Evolutionary conservation across 2,113 vertebrate genomes (phyloP), one percentile per base, ranked within the genome.

Genomic region (Colaptes auratus): DNA sequence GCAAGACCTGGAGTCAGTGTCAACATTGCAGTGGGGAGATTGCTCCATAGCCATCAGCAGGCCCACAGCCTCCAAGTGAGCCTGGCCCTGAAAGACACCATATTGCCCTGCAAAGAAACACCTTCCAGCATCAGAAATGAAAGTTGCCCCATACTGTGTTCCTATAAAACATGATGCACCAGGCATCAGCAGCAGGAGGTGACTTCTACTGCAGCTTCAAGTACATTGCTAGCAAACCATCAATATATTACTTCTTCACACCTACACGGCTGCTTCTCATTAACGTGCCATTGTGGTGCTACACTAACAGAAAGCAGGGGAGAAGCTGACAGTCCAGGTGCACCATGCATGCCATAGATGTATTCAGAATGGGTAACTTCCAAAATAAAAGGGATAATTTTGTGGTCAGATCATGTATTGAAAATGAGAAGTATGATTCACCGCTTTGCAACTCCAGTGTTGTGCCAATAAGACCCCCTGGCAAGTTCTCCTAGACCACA

Each of bases 131-230:
- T 8, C 8, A 7, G 36, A 55, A 86, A 50, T 35, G 58, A 70
- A 33, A 36, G 18, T 31, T 9, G 9, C 36, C 21, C 33, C 19
- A 27, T 31, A 31, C 17, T 31, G 10, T 16, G 27, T 24, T 56
- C n/a, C 55, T 31, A 24, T 46, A 81, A 66, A 93, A 59, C 0
- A 0, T 10, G 52, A 61, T 0, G 0, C 15, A 14, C 11, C 5
- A 53, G 28, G 58, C 31, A 60, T 24, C n/a, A 39, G 42, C 0
- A 0, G 35, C 55, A 77, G 0, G 2, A 81, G 28, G 23, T 30
- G 48, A 75, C 12, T 36, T 90, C 20, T 18, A 64, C 36, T 3
- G 2, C 58, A 79, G 33, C 55, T 15, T 82, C 56, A 77, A 86
- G 42, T 35, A 52, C 5, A 4, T 82, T 55, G 21, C 61, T 65